Percentiles rank a stretch among this genome's conserved stretches.
phyloP scores from a whole-genome alignment of 1,140 invertebrate species.

The Luehdorfia chinensis region DNA sequence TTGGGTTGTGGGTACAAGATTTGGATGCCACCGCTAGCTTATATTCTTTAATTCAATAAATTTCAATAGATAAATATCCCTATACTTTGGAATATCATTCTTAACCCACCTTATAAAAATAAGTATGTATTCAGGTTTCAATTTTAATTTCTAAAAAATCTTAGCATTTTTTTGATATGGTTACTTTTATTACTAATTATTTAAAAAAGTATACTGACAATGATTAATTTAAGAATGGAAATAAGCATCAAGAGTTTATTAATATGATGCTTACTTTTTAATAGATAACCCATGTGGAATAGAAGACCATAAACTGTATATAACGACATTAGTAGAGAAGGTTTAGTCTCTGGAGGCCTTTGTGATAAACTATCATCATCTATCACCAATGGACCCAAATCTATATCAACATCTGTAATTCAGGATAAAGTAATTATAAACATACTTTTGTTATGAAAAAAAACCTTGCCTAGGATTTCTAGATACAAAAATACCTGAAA shows the following conservation, averaged over 20 bases:
- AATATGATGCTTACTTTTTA: slow-evolving; percentile 72
- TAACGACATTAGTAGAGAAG: slow-evolving; percentile 63
- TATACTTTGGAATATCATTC: too few species aligned
- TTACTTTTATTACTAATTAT: too few species aligned
- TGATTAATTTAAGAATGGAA: slow-evolving; percentile 4
- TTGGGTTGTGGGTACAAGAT: too few species aligned
- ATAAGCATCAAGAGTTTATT: slow-evolving; percentile 43
- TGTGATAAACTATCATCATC: slow-evolving; percentile 57
- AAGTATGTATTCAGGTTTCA: too few species aligned
- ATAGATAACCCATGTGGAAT: slow-evolving; percentile 73
- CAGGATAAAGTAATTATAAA: slow-evolving; percentile 21
- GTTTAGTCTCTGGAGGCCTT: slow-evolving; percentile 51
- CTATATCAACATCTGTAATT: slow-evolving; percentile 73
- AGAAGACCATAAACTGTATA: slow-evolving; percentile 73
- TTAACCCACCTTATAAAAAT: too few species aligned
- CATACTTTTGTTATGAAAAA: neutral
- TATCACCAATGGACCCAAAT: slow-evolving; percentile 64
- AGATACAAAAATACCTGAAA: neutral
- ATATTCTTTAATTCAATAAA: too few species aligned
- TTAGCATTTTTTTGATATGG: too few species aligned
- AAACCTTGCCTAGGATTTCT: neutral
- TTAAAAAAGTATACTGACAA: too few species aligned
- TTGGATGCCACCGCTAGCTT: too few species aligned
- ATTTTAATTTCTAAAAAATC: too few species aligned
- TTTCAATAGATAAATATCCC: too few species aligned